These are phyloP conservation scores for Taenioides sp. DNA, from an alignment of 2,797 vertebrate species.

Conservation along the genomic window DNA sequence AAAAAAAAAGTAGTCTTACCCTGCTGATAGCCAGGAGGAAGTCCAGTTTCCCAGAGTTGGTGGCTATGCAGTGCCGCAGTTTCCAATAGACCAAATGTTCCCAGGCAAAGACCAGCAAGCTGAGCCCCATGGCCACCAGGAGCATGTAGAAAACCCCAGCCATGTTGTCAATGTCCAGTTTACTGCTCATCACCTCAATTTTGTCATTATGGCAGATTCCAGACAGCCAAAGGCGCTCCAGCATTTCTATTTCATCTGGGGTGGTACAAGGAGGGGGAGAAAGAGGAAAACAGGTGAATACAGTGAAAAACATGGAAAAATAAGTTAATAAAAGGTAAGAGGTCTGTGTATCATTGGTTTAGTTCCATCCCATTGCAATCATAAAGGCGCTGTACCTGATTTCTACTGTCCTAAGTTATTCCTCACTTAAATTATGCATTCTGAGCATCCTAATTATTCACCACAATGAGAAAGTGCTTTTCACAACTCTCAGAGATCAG, in stretches of 20 bases:
- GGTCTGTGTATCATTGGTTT: neutral
- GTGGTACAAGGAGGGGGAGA: neutral
- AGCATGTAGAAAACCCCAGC: slow-evolving; percentile 85
- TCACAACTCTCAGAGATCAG: too few species aligned
- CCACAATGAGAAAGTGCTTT: too few species aligned
- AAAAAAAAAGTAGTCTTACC: slow-evolving; percentile 71
- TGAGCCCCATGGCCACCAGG: slow-evolving; percentile 83
- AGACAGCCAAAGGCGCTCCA: slow-evolving; percentile 89
- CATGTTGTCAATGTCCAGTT: slow-evolving; percentile 86
- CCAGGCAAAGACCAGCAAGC: slow-evolving; percentile 83
- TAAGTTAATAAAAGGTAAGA: neutral
- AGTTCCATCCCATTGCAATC: neutral
- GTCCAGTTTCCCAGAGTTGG: slow-evolving; percentile 85
- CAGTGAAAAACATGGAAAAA: slow-evolving; percentile 5
- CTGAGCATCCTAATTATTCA: too few species aligned
- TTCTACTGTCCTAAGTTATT: too few species aligned
- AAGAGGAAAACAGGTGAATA: slow-evolving; percentile 12
- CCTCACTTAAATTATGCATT: too few species aligned
- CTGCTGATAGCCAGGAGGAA: slow-evolving; percentile 91
- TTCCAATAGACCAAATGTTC: slow-evolving; percentile 92
- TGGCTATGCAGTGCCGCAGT: slow-evolving; percentile 87
- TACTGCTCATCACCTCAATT: slow-evolving; percentile 91
- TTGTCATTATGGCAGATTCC: slow-evolving; percentile 91
- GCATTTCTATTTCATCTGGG: slow-evolving; percentile 89
- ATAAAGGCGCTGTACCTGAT: too few species aligned